Conservation (phyloP, 2,113 vertebrate species). For the Boleophthalmus pectinirostris region DNA sequence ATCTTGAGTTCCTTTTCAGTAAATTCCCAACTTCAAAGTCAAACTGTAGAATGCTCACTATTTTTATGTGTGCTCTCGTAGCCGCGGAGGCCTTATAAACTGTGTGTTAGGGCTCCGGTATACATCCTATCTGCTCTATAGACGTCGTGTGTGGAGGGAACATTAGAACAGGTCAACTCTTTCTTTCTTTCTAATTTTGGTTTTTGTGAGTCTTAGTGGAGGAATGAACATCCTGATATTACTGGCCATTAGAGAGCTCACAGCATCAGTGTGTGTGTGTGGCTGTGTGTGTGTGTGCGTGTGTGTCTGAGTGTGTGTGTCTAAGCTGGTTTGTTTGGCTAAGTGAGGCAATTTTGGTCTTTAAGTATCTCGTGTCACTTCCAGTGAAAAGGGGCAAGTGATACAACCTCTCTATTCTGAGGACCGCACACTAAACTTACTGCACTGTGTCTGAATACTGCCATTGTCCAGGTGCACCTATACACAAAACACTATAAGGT, state of each 20-base stretch:
- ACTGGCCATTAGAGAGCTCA: conserved; percentile 78
- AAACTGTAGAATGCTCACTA: conserved; percentile 47
- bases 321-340: conserved; percentile 69
- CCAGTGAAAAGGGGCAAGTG: conserved; percentile 67
- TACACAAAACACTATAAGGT: not conserved
- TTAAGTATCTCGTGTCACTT: conserved; percentile 77
- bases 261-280: not conserved
- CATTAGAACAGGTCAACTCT: conserved; percentile 68
- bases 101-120: conserved; percentile 66
- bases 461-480: not conserved
- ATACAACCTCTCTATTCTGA: conserved; percentile 63
- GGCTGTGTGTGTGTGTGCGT: conserved; percentile 10
- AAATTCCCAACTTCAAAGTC: conserved; percentile 69
- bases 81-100: conserved; percentile 67
- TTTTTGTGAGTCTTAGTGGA: conserved; percentile 69
- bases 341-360: conserved; percentile 76
- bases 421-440: not conserved
- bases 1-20: conserved; percentile 29
- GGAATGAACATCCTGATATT: conserved; percentile 75
- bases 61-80: conserved; percentile 72
- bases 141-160: conserved; percentile 64
- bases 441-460: not conserved
- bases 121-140: conserved; percentile 63
- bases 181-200: conserved; percentile 61
- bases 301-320: conserved; percentile 25